Conservation (phyloP, 2,113 vertebrate species). For the Sorex araneus region DNA sequence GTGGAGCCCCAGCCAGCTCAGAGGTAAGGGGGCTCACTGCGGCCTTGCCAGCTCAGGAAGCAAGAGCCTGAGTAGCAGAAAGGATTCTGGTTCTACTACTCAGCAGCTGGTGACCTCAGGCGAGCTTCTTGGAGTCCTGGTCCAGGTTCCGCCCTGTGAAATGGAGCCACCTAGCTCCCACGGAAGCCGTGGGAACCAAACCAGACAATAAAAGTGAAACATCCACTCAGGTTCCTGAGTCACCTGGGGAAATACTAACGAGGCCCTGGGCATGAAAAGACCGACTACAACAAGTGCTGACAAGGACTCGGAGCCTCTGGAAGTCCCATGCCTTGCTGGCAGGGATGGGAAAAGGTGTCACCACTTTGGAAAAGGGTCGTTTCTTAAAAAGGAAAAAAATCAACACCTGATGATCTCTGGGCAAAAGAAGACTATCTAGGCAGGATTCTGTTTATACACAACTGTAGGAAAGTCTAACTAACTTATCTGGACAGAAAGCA, state of each 20-base stretch:
- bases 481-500: neutral
- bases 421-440: neutral
- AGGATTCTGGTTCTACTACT: neutral
- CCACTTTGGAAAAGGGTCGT: neutral
- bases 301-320: fast-evolving
- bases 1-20: neutral
- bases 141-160: neutral
- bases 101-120: neutral
- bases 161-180: fast-evolving
- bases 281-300: fast-evolving
- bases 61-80: neutral
- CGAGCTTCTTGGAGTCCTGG: neutral
- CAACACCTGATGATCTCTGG: neutral
- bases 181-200: neutral
- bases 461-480: neutral
- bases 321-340: fast-evolving
- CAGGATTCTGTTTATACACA: neutral
- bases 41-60: neutral
- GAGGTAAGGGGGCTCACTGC: neutral
- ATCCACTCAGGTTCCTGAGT: neutral
- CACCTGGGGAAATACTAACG: neutral
- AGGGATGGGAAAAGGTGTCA: neutral
- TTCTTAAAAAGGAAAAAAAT: neutral
- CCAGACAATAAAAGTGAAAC: neutral
- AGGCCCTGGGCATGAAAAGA: neutral